Evolutionary conservation across 2,888 invertebrate species (phyloP).

Genomic region (Urechis unicinctus): DNA sequence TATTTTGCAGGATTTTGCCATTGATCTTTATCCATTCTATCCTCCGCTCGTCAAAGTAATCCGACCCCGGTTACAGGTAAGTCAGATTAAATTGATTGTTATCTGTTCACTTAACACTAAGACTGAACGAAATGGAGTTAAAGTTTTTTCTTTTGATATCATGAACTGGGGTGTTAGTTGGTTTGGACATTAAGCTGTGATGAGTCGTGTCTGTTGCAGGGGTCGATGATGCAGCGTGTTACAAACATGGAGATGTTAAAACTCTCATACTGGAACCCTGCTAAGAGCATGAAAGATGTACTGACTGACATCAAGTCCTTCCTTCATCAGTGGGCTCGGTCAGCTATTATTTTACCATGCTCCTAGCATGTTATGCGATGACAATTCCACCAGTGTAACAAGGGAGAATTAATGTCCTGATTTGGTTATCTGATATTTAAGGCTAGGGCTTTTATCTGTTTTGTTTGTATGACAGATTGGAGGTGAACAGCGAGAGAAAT

Average conservation of each 20-base stretch:
- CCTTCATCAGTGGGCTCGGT: slow-evolving; percentile 40
- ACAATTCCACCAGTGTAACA: too few relatives aligned
- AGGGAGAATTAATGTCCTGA: not conserved
- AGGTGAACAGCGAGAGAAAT: slow-evolving; percentile 37
- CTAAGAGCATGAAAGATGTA: slow-evolving; percentile 44
- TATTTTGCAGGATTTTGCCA: slow-evolving; percentile 41
- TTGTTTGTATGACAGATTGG: slow-evolving; percentile 24
- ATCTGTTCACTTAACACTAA: too few relatives aligned
- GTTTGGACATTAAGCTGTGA: too few relatives aligned
- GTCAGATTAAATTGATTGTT: slow-evolving; percentile 1
- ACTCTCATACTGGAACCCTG: slow-evolving; percentile 47
- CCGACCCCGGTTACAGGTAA: slow-evolving; percentile 42
- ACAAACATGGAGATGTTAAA: slow-evolving; percentile 46
- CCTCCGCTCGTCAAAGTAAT: slow-evolving; percentile 47
- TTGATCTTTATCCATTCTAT: slow-evolving; percentile 50
- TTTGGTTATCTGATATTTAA: not conserved
- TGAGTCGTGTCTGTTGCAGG: slow-evolving; percentile 25
- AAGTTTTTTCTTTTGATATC: not conserved
- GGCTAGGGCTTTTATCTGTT: not conserved
- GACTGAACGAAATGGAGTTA: too few relatives aligned
- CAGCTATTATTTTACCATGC: not conserved
- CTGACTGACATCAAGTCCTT: slow-evolving; percentile 42
- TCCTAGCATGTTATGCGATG: too few relatives aligned
- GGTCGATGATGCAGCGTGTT: slow-evolving; percentile 39
- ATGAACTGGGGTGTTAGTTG: too few relatives aligned